Evolutionary conservation across 1,140 invertebrate genomes (phyloP), one percentile per base, ranked within the genome.

Genomic region (Cepaea nemoralis): DNA sequence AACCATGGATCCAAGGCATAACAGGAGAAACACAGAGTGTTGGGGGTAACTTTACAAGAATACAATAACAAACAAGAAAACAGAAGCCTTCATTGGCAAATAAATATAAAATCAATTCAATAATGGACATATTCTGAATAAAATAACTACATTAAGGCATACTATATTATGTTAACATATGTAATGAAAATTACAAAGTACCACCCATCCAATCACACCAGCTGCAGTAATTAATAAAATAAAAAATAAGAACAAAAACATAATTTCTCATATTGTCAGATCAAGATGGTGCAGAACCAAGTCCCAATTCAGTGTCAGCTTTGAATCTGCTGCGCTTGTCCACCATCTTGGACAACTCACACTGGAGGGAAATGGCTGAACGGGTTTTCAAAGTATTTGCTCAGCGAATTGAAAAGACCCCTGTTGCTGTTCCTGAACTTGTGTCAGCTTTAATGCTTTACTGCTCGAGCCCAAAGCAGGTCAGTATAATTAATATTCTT

Each of bases 211-310:
- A n/a, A n/a, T n/a, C n/a, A n/a, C n/a, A n/a, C n/a, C n/a, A n/a
- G n/a, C n/a, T n/a, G n/a, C n/a, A n/a, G n/a, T n/a, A n/a, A n/a
- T n/a, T n/a, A n/a, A n/a, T n/a, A n/a, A n/a, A n/a, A n/a, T n/a
- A n/a, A n/a, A n/a, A n/a, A n/a, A n/a, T n/a, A n/a, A n/a, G 71
- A 24, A 40, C 55, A 12, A 8, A 42, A 40, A 39, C 35, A 48
- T 73, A 67, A 5, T 22, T 55, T 55, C 8, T 69, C 8, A 10
- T 10, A 69, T 59, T 59, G 10, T 40, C 73, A 98, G 97, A 97
- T 91, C 95, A 97, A 91, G 97, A 98, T 91, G 96, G 96, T 10
- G 97, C 97, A 0, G 97, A 98, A 88, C 97, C 97, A 0, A 95
- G 95, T 75, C 95, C 96, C 24, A 98, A 98, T 91, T 97, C 96